phyloP scores from a whole-genome alignment of 2,888 invertebrate species.

The Atrina japonica region DNA sequence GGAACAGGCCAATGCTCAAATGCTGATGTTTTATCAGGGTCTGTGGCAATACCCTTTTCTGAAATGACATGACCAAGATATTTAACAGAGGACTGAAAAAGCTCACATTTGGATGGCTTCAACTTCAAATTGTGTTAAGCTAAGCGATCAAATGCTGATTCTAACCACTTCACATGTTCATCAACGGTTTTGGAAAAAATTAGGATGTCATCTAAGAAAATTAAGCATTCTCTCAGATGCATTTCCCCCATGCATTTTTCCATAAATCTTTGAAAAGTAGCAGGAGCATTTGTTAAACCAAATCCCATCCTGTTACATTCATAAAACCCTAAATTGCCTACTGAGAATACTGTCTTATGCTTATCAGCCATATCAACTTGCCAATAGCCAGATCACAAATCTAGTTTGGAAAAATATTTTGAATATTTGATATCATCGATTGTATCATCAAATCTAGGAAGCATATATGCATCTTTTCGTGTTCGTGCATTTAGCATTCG shows the following conservation, averaged over 20 bases:
- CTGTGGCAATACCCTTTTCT: conserved; percentile 35
- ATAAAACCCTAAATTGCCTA: conserved; percentile 42
- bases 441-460: conserved; percentile 43
- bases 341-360: conserved; percentile 45
- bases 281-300: conserved; percentile 42
- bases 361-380: conserved; percentile 33
- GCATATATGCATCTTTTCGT: conserved; percentile 35
- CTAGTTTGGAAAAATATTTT: conserved; percentile 36
- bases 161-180: conserved; percentile 33
- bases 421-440: conserved; percentile 37
- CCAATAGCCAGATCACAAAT: conserved; percentile 35
- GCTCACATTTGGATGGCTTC: conserved; percentile 40
- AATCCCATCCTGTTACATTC: conserved; percentile 46
- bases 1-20: conserved; percentile 5
- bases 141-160: conserved; percentile 32
- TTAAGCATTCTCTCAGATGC: conserved; percentile 37
- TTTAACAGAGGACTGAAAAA: conserved; percentile 31
- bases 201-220: conserved; percentile 42
- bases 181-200: conserved; percentile 36
- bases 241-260: conserved; percentile 41
- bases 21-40: conserved; percentile 25
- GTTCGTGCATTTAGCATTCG: conserved; percentile 40
- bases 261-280: conserved; percentile 42
- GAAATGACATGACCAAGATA: conserved; percentile 36
- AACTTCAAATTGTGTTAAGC: conserved; percentile 33